Evolutionary conservation across 2,888 invertebrate genomes (phyloP).

Genomic region (Apeira syringaria): DNA sequence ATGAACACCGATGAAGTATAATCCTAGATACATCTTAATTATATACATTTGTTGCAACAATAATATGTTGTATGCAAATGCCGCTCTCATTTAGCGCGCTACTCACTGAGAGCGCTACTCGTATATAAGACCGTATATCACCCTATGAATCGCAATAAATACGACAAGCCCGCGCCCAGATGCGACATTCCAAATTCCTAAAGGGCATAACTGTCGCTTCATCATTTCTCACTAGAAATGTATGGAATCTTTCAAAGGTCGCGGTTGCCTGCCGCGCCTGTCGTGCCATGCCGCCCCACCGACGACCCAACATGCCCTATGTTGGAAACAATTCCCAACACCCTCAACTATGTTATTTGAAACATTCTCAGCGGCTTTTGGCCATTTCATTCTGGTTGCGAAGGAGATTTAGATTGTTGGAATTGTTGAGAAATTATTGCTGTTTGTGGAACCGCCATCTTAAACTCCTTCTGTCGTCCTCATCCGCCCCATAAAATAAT

Average conservation of each 20-base stretch:
- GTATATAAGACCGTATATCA: no score
- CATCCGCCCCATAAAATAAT: no score
- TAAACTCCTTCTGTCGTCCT: no score
- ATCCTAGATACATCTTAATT: no score
- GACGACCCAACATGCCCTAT: constrained; percentile 34
- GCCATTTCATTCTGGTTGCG: constrained; percentile 28
- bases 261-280: constrained; percentile 17
- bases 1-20: no score
- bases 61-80: no score
- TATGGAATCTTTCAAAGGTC: constrained; percentile 55
- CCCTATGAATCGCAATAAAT: constrained; percentile 23
- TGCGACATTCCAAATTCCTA: constrained; percentile 27
- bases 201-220: constrained; percentile 22
- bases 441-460: neutral
- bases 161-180: constrained; percentile 20
- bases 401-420: constrained; percentile 19
- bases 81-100: no score
- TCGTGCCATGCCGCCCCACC: constrained; percentile 23
- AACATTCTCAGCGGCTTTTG: constrained; percentile 39
- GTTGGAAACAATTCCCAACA: constrained; percentile 46
- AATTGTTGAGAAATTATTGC: constrained; percentile 14
- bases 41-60: no score
- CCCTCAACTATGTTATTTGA: constrained; percentile 38
- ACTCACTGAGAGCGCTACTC: no score
- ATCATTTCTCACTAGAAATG: constrained; percentile 41